phyloP scores from a whole-genome alignment of 2,113 vertebrate genomes.

The Chiloscyllium plagiosum region DNA sequence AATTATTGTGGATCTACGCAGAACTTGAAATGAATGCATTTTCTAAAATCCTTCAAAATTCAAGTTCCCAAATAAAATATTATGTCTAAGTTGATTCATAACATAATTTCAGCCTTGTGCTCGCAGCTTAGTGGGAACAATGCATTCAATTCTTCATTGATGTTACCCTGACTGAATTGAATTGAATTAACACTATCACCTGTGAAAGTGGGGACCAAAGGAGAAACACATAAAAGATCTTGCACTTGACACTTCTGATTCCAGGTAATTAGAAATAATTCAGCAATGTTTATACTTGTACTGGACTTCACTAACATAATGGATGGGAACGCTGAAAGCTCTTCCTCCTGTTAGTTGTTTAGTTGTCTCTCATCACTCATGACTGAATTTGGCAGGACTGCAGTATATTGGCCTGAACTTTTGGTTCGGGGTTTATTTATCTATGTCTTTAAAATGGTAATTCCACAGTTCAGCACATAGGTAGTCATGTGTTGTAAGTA shows the following conservation, averaged over 20 bases:
- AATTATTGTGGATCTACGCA: too few species aligned
- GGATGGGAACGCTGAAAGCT: not conserved
- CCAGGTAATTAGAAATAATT: not conserved
- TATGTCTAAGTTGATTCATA: too few species aligned
- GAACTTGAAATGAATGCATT: too few species aligned
- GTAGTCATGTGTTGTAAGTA: not conserved
- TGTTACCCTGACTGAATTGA: not conserved
- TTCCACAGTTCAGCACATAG: not conserved
- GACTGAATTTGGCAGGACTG: not conserved
- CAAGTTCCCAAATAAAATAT: too few species aligned
- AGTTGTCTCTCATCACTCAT: too few species aligned
- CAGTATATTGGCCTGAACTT: not conserved
- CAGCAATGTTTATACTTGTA: not conserved
- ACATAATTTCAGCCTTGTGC: not conserved
- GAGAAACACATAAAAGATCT: not conserved
- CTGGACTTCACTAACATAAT: too few species aligned
- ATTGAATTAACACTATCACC: not conserved
- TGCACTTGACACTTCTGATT: not conserved
- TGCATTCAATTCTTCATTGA: not conserved
- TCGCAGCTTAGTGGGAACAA: not conserved
- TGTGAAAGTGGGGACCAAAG: not conserved
- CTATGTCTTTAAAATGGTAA: not conserved
- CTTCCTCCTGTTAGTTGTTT: too few species aligned
- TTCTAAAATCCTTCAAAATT: too few species aligned
- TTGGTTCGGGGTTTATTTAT: not conserved